Percentiles rank a stretch among this genome's conserved stretches.
Evolutionary conservation across 2,113 vertebrate species (phyloP).

Genomic region (Centropus bengalensis): DNA sequence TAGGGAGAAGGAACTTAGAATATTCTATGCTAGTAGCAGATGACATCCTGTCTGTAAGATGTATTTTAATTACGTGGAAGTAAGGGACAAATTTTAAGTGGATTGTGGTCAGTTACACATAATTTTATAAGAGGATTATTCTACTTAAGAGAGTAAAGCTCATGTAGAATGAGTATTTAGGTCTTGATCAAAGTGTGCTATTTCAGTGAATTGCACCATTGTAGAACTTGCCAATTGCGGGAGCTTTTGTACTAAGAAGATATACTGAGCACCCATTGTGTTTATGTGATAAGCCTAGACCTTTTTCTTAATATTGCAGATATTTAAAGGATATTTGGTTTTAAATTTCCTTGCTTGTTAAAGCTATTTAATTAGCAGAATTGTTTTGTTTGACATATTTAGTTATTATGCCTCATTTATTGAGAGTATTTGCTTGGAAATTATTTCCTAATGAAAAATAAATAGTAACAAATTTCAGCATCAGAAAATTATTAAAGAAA

Average conservation of each 20-base stretch:
- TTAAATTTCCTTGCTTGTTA: neutral
- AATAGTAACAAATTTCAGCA: neutral
- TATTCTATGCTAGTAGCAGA: neutral
- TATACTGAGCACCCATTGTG: neutral
- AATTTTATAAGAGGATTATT: neutral
- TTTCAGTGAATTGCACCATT: neutral
- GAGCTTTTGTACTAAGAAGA: neutral
- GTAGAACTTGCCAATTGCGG: neutral
- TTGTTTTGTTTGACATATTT: neutral
- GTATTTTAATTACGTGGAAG: neutral
- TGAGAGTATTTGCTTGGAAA: neutral
- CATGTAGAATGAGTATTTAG: neutral
- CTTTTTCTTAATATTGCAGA: neutral
- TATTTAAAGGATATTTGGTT: neutral
- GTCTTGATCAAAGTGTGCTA: neutral
- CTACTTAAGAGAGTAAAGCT: neutral
- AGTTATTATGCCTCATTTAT: neutral
- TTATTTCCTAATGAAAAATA: neutral
- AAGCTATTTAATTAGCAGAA: neutral
- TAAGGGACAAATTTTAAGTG: neutral
- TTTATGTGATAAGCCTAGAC: neutral
- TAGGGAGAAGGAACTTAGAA: neutral
- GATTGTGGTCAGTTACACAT: neutral
- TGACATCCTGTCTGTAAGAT: neutral
- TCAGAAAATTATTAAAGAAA: neutral